Base-by-base conservation (phyloP, 1,140 invertebrate species). In the Dreissena polymorpha region DNA sequence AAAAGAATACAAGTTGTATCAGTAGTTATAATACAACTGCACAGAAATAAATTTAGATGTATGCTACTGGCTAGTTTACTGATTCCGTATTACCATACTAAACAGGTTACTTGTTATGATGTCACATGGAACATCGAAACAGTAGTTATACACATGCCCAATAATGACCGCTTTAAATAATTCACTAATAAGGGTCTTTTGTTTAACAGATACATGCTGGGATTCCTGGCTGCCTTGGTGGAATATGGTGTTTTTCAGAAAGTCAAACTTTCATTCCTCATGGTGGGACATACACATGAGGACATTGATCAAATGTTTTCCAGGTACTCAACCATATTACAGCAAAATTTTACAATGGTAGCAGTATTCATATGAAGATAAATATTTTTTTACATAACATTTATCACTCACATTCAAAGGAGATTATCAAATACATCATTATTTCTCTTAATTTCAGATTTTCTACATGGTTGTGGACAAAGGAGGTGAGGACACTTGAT, bases 201-300 rank as follows among this genome's bases (percentile, higher is more conserved):
- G 39, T 39, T 39, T 39, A 39, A 39, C 57, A 83, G 80, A 55
- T 83, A 68, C 63, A 64, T 83, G 55, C 27, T 83, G 25, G 71
- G 55, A 7, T 83, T 83, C 50, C 51, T 83, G 0, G 64, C 27
- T 27, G 23, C 18, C 16, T 65, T 75, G 21, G 80, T 83, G 12
- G 71, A 83, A 67, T 23, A 29, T 55, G 72, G 72, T n/a, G 64
- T 83, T 2, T 83, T 83, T 27, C 8, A 25, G 29, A 83, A 83
- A 53, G 49, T 83, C 8, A 83, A 83, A 25, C 0, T 84, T 13
- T 77, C 68, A 25, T 84, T 79, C 39, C 57, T 84, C 6, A 84
- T 78, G 75, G 75, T 78, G 10, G 83, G 83, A 6, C 83, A 84
- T 57, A 84, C 83, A 16, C 75, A 84, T 67, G 83, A 84, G 25